Evolutionary conservation across 2,113 vertebrate genomes (phyloP), one percentile per base, ranked within the genome.

Genomic region (Marmota flaviventris): DNA sequence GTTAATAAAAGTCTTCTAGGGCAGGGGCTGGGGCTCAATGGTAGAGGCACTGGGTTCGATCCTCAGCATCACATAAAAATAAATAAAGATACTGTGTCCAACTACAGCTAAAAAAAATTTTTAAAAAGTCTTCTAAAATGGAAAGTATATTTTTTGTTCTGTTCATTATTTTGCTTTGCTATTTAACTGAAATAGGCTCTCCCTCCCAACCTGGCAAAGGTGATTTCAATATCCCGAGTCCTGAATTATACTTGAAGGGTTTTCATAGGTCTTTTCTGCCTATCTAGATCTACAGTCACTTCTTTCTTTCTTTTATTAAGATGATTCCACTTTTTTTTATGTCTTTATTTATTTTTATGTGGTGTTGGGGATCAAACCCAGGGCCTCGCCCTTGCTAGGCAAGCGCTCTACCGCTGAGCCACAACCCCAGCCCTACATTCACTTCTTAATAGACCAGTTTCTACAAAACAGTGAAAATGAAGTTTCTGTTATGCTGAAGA

Each of bases 401-500:
- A 1, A 45, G 45, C 45, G 8, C 1, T 8, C 45, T 45, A 45
- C 45, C 8, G 45, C 45, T 45, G 45, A 45, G 45, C 45, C 45
- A 45, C 8, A 45, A 45, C 45, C 45, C 45, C 45, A 45, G 45
- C 45, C 8, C 45, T 45, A 45, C 45, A 45, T 22, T 58, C 56
- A 58, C 56, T 76, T 94, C 18, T 76, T 67, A 95, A 58, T 1
- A 70, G 7, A 45, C 27, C 39, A 75, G 27, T 84, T 93, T 97
- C 63, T 73, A 86, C 37, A 92, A 70, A 87, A 1, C 56, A 12
- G 56, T 86, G 53, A 85, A 92, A 96, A 85, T 32, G 27, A 91
- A 61, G 2, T 39, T 48, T 92, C 65, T 58, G 8, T 42, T 91
- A 91, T 69, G 92, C 56, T 70, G 48, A 85, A 95, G 56, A 88